A percentile compares a stretch with the other conserved stretches of the same genome.
Evolutionary conservation across 2,888 invertebrate species (phyloP).

Genomic region (Listrodromus nycthemerus): DNA sequence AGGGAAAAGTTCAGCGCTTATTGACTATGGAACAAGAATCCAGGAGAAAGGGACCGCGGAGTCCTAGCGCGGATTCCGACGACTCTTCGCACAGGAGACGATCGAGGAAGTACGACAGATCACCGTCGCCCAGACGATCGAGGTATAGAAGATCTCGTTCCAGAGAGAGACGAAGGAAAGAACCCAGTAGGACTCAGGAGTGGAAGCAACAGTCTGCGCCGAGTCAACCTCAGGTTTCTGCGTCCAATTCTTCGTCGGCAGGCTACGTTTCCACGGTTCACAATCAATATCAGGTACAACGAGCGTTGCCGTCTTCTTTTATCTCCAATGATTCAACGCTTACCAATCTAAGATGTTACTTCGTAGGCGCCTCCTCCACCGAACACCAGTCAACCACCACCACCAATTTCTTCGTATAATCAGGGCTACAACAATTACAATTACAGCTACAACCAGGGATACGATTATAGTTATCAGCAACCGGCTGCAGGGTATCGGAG

Average conservation of each 20-base stretch:
- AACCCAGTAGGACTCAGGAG: constrained; percentile 76
- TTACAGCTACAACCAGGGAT: constrained; percentile 80
- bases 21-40: constrained; percentile 76
- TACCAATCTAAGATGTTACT: no score
- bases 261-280: constrained; percentile 78
- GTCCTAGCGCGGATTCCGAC: constrained; percentile 81
- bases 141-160: constrained; percentile 81
- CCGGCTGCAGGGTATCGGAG: constrained; percentile 79
- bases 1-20: neutral
- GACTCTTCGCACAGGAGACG: constrained; percentile 79
- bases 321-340: neutral
- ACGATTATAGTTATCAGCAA: constrained; percentile 81
- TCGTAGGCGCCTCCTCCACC: constrained; percentile 79
- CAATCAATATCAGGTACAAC: constrained; percentile 80
- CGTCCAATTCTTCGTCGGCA: constrained; percentile 72
- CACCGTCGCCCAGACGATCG: constrained; percentile 79
- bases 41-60: constrained; percentile 80
- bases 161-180: constrained; percentile 80
- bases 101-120: constrained; percentile 81
- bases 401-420: constrained; percentile 78
- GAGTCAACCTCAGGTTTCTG: constrained; percentile 70
- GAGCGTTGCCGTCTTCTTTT: neutral
- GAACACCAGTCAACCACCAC: constrained; percentile 82
- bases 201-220: constrained; percentile 77
- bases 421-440: constrained; percentile 82